A percentile compares a stretch with the other conserved stretches of the same genome.
These are phyloP conservation scores for Choloepus hoffmanni DNA, from an alignment of 2,113 vertebrate genomes.

Conservation along the genomic window DNA sequence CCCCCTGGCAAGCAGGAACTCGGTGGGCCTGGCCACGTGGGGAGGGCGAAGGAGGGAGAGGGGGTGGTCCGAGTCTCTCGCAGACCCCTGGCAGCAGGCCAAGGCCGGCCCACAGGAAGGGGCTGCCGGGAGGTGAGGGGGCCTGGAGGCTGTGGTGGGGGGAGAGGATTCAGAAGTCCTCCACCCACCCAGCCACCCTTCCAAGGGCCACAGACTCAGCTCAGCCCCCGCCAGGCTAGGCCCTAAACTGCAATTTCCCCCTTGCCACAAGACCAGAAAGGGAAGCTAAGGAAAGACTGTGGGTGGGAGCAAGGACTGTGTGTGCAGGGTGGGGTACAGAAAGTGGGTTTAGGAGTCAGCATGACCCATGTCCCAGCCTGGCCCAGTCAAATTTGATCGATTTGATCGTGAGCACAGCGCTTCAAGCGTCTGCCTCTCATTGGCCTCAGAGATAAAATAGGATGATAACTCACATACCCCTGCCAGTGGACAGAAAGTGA, in stretches of 20 bases:
- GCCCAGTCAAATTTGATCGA: neutral
- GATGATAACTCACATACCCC: too few species aligned
- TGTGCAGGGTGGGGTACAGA: neutral
- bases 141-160: neutral
- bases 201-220: neutral
- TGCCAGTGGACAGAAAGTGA: neutral
- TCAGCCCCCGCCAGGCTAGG: neutral
- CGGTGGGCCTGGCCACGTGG: neutral
- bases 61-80: neutral
- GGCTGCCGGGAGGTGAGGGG: neutral
- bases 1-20: slow-evolving; percentile 3
- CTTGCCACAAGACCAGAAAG: neutral
- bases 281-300: neutral
- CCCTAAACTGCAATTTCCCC: neutral
- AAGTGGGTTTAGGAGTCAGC: neutral
- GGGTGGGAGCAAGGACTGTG: neutral
- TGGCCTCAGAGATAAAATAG: neutral
- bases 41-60: neutral
- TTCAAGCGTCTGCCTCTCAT: neutral
- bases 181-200: neutral
- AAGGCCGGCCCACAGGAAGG: neutral
- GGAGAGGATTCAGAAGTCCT: neutral
- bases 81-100: neutral
- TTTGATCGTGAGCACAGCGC: neutral
- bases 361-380: neutral